A percentile compares a stretch with the other conserved stretches of the same genome.
These are phyloP conservation scores for Hepsetus odoe DNA, from an alignment of 2,113 vertebrate species.

Conservation along the genomic window DNA sequence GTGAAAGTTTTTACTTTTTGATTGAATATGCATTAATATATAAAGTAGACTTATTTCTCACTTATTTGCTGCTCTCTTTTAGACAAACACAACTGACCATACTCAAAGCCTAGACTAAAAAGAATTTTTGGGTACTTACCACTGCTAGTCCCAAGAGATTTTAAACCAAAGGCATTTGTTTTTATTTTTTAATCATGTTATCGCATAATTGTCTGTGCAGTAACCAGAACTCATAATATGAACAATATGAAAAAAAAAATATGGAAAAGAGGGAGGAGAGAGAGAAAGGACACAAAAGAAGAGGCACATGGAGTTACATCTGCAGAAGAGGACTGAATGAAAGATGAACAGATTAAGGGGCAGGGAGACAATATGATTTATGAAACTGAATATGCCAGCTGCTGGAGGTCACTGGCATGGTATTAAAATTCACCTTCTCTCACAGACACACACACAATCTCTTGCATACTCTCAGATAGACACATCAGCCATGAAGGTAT, in stretches of 20 bases:
- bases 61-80: too few species aligned
- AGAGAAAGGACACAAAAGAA: not conserved
- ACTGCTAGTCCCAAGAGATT: too few species aligned
- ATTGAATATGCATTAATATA: too few species aligned
- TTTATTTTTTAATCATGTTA: too few species aligned
- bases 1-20: too few species aligned
- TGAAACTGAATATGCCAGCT: conserved; percentile 58
- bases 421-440: conserved; percentile 57
- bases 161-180: too few species aligned
- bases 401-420: conserved; percentile 61
- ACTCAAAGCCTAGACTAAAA: too few species aligned
- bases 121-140: too few species aligned
- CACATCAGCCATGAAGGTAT: not conserved
- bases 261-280: not conserved
- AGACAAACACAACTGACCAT: too few species aligned
- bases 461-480: not conserved
- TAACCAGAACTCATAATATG: too few species aligned
- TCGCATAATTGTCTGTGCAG: too few species aligned
- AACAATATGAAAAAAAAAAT: not conserved
- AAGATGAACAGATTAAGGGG: conserved; percentile 39
- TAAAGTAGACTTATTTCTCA: too few species aligned
- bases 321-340: conserved; percentile 46
- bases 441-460: conserved; percentile 3
- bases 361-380: conserved; percentile 52
- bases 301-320: not conserved